These are phyloP conservation scores for Myiozetetes cayanensis DNA, from an alignment of 2,113 vertebrate genomes.

Conservation along the genomic window DNA sequence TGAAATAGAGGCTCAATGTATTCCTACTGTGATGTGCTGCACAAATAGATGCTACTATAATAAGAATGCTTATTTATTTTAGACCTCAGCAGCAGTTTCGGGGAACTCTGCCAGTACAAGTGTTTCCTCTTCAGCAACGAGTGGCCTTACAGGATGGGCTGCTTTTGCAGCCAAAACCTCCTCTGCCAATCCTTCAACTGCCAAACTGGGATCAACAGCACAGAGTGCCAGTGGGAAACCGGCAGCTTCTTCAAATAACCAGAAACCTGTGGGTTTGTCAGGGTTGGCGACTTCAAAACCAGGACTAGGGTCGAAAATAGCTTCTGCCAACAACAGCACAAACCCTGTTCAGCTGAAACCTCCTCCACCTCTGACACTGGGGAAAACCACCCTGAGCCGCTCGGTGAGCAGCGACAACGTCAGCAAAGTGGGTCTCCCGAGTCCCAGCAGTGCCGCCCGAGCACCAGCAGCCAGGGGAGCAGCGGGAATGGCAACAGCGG, in stretches of 20 bases:
- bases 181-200: constrained; percentile 78
- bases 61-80: constrained; percentile 35
- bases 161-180: constrained; percentile 94
- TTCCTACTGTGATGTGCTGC: not conserved
- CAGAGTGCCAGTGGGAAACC: constrained; percentile 80
- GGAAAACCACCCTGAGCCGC: constrained; percentile 92
- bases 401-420: constrained; percentile 87
- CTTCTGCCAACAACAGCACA: constrained; percentile 65
- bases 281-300: constrained; percentile 84
- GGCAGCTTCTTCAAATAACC: constrained; percentile 74
- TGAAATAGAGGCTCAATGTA: not conserved
- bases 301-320: constrained; percentile 81
- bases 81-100: constrained; percentile 82
- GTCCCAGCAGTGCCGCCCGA: constrained; percentile 73
- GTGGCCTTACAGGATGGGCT: constrained; percentile 94
- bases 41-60: constrained; percentile 4
- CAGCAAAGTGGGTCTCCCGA: constrained; percentile 83
- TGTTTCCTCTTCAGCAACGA: constrained; percentile 82
- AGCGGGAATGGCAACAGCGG: constrained; percentile 74
- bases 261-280: constrained; percentile 89
- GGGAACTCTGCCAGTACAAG: constrained; percentile 80
- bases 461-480: constrained; percentile 53
- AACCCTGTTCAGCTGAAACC: constrained; percentile 82
- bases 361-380: constrained; percentile 88
- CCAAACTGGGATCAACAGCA: constrained; percentile 83